Evolutionary conservation across 2,113 vertebrate genomes (phyloP).

Genomic region (Leucopsar rothschildi): DNA sequence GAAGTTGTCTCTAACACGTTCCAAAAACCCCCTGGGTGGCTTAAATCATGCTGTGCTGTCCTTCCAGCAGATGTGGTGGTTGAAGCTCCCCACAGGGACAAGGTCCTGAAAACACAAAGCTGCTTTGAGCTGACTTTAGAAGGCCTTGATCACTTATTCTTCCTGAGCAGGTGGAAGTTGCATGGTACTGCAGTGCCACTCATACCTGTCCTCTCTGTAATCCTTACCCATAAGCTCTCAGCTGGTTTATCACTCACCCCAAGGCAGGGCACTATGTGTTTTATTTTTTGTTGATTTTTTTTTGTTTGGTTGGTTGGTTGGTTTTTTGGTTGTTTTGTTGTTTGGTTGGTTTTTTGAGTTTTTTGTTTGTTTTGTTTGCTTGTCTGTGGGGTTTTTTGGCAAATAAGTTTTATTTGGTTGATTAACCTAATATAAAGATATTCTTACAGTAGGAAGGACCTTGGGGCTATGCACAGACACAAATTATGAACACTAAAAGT

Average conservation of each 20-base stretch:
- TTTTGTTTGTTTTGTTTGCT: not conserved
- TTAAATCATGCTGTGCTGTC: not conserved
- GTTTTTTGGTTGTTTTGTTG: not conserved
- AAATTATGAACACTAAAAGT: not conserved
- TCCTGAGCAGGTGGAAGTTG: not conserved
- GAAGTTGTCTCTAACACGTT: not conserved
- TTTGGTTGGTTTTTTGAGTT: too few relatives aligned
- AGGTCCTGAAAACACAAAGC: not conserved
- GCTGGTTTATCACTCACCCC: not conserved
- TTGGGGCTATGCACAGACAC: not conserved
- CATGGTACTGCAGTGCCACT: not conserved
- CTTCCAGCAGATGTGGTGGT: not conserved
- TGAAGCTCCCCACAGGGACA: not conserved
- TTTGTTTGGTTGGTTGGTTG: not conserved
- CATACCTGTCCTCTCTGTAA: not conserved
- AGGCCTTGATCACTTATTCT: not conserved
- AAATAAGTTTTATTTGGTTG: not conserved
- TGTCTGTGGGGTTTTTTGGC: accelerated
- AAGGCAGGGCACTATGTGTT: too few relatives aligned
- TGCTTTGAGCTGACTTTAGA: not conserved
- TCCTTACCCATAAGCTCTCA: not conserved
- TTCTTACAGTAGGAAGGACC: not conserved
- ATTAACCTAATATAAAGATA: not conserved
- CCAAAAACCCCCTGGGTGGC: not conserved
- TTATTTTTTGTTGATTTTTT: too few relatives aligned